These are phyloP conservation scores for Anthopleura sola DNA, from an alignment of 64 coral and sea anemone genomes.

Conservation along the genomic window DNA sequence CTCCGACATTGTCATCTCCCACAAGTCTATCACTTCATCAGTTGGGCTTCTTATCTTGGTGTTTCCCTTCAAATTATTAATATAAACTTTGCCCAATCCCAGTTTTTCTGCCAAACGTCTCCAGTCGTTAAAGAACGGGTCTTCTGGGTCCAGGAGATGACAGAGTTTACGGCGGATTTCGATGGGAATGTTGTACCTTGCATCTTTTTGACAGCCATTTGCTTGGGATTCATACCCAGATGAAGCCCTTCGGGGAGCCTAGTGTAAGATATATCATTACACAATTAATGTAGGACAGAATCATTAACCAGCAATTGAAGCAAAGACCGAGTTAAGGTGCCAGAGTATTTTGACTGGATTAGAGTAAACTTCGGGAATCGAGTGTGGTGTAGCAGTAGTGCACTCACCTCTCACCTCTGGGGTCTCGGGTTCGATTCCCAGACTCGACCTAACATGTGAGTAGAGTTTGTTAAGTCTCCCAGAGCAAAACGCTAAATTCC, in stretches of 20 bases:
- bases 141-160: background rate
- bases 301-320: too few species aligned
- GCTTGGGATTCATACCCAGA: background rate
- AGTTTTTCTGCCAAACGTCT: constrained; percentile 8
- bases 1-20: background rate
- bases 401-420: too few species aligned
- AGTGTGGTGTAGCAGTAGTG: too few species aligned
- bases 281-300: background rate
- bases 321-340: too few species aligned
- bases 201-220: background rate
- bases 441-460: too few species aligned
- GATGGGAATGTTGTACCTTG: background rate
- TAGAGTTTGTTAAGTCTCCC: too few species aligned
- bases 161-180: background rate
- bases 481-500: too few species aligned
- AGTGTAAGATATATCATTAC: background rate
- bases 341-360: too few species aligned
- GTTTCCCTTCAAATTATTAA: background rate
- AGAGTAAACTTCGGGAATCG: too few species aligned
- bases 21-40: background rate
- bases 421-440: too few species aligned
- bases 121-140: background rate
- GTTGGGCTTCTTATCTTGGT: background rate
- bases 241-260: background rate
- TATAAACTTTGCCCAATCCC: background rate